Percentiles rank a stretch among this genome's conserved stretches.
Evolutionary conservation across 2,797 vertebrate genomes (phyloP).

Genomic region (Acanthornis magna): DNA sequence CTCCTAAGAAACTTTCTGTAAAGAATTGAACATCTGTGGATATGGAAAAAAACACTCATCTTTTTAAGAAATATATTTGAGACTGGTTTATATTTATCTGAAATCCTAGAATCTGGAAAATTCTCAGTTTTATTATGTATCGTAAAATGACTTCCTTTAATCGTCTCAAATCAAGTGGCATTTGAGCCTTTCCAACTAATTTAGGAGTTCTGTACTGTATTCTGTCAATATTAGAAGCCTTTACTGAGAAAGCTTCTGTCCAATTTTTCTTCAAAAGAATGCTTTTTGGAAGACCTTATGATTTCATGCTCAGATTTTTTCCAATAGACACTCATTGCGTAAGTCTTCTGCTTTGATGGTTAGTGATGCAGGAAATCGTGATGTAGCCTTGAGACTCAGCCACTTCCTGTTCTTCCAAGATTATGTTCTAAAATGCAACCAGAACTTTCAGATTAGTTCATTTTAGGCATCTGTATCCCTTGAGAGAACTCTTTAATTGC

Average conservation of each 20-base stretch:
- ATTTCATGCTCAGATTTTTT: background rate
- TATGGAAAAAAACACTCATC: accelerated
- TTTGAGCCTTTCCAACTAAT: background rate
- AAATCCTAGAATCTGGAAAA: background rate
- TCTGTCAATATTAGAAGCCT: background rate
- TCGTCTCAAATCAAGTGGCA: background rate
- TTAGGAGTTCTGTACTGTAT: background rate
- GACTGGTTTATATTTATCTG: background rate
- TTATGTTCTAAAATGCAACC: background rate
- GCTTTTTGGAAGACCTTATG: background rate
- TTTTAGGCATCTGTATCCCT: background rate
- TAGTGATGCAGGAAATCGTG: background rate
- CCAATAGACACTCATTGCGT: background rate
- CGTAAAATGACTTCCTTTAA: background rate
- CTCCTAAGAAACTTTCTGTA: background rate
- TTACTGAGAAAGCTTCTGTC: background rate
- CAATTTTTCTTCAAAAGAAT: background rate
- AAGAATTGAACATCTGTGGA: background rate
- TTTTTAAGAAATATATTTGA: background rate
- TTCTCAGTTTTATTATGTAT: background rate
- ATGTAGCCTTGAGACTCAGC: background rate
- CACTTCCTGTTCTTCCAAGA: background rate
- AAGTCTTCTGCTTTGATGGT: background rate
- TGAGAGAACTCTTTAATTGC: background rate
- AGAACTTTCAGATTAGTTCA: background rate